Evolutionary conservation across 2,888 invertebrate species (phyloP), one percentile per base, ranked within the genome.

Genomic region (Sturmia bella): DNA sequence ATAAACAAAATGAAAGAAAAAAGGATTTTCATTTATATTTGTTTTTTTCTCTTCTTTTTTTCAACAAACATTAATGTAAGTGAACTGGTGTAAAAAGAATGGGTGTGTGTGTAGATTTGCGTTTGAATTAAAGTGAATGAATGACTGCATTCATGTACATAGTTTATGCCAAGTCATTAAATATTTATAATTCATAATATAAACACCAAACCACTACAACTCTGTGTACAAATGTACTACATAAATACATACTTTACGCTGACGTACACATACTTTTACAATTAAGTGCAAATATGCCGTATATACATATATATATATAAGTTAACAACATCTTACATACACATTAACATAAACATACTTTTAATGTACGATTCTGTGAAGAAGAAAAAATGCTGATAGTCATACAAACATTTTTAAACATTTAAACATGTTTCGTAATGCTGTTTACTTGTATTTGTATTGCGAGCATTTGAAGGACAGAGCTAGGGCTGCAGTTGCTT

Each of bases 181-280:
- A 69, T 68, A 81, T 81, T 77, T 81, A 81, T 81, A 81, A 81
- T 69, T 81, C 81, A 63, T 73, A 81, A 81, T 77, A 61, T 66
- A 61, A 59, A 81, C 56, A 64, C 64, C 27, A n/a, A n/a, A 69
- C 52, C 57, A 66, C 39, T 17, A 79, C 54, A 61, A 48, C 39
- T 73, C 52, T 45, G 19, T 27, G 6, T 27, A 27, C 27, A 32
- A 32, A 27, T n/a, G n/a, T n/a, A n/a, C n/a, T n/a, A n/a, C n/a
- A n/a, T n/a, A n/a, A n/a, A n/a, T n/a, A n/a, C 45, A 70, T 21
- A 59, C 21, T 57, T 56, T 41, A 21, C 3, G 54, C n/a, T 19
- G n/a, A 50, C 41, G 27, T n/a, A 75, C 64, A 66, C 37, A 59
- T 19, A 50, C 27, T 17, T 15, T 37, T 21, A 12, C 19, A n/a